A percentile compares a stretch with the other conserved stretches of the same genome.
Conservation (phyloP, 2,888 invertebrate genomes). For the Pandemis corylana region DNA sequence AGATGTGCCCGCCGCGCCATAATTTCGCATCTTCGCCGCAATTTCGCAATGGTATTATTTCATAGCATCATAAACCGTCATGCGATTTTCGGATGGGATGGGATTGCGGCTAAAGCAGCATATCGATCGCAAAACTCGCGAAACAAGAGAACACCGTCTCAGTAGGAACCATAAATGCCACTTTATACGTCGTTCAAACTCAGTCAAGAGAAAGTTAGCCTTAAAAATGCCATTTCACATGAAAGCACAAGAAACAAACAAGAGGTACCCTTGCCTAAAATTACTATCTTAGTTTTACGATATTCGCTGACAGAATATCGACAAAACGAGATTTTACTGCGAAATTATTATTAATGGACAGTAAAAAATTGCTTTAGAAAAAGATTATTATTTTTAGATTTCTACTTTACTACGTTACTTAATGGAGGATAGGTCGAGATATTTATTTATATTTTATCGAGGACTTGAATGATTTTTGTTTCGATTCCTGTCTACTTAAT, state of each 20-base stretch:
- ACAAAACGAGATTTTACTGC: not conserved
- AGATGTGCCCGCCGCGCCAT: conserved; percentile 42
- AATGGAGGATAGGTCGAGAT: not conserved
- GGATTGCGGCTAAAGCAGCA: conserved; percentile 53
- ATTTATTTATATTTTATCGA: conserved; percentile 53
- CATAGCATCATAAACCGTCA: conserved; percentile 58
- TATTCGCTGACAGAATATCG: not conserved
- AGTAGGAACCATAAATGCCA: conserved; percentile 1
- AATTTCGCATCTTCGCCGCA: conserved; percentile 47
- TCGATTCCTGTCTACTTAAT: conserved; percentile 1
- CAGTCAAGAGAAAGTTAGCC: not conserved
- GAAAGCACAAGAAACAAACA: not conserved
- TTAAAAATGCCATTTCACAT: not conserved
- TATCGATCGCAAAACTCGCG: conserved; percentile 54
- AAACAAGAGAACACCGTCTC: conserved; percentile 54
- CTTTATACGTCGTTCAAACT: not conserved
- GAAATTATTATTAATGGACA: not conserved
- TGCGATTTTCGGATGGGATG: conserved; percentile 57
- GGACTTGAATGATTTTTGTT: not conserved
- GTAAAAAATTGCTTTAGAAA: not conserved
- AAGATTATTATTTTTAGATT: not conserved
- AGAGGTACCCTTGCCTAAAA: not conserved
- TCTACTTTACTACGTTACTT: not conserved
- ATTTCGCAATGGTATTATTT: conserved; percentile 55
- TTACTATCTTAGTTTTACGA: not conserved